These are phyloP conservation scores for Chanos chanos DNA, from an alignment of 2,797 vertebrate species.

Conservation along the genomic window DNA sequence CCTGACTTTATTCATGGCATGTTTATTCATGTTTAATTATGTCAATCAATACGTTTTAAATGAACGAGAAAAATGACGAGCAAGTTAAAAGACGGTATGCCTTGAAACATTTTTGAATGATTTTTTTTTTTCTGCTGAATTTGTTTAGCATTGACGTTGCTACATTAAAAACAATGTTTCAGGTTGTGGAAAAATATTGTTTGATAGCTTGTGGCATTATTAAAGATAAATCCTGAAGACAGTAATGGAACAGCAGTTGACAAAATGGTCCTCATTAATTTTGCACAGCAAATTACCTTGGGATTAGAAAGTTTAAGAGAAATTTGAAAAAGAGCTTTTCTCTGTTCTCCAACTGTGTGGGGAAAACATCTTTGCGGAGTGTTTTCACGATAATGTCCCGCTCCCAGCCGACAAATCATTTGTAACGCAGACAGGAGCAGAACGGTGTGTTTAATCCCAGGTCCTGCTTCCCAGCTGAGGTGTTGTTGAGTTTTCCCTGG, in stretches of 20 bases:
- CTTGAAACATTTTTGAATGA: no score
- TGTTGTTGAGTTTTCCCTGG: slow-evolving; percentile 53
- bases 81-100: no score
- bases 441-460: slow-evolving; percentile 48
- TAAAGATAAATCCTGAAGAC: no score
- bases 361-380: slow-evolving; percentile 23
- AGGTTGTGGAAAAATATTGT: no score
- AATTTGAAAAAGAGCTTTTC: slow-evolving; percentile 33
- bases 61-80: no score
- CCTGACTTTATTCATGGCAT: no score
- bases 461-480: slow-evolving; percentile 49
- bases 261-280: background rate
- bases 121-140: no score
- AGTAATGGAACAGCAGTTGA: background rate
- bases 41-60: no score
- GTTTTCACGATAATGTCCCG: slow-evolving; percentile 54
- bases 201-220: no score
- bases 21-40: no score
- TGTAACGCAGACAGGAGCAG: slow-evolving; percentile 64
- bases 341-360: slow-evolving; percentile 9
- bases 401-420: slow-evolving; percentile 56
- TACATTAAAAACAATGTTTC: no score
- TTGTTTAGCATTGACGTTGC: no score
- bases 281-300: slow-evolving; percentile 10
- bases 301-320: slow-evolving; percentile 18